A percentile compares a stretch with the other conserved stretches of the same genome.
Conservation (phyloP, 2,888 invertebrate species). For the Catonia carolina region DNA sequence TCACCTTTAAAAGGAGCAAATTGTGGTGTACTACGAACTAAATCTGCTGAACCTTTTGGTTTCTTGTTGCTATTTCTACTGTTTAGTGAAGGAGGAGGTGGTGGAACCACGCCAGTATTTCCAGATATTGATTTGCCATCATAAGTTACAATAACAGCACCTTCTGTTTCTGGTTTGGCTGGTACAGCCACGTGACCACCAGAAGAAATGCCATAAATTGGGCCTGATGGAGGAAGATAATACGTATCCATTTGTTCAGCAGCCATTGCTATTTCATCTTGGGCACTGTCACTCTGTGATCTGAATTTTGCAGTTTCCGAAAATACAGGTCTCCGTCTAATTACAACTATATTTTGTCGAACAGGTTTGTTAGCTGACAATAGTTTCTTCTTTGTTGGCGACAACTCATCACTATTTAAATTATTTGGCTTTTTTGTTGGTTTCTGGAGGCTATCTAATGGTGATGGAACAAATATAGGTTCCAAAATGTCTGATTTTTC, state of each 20-base stretch:
- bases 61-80: conserved; percentile 4
- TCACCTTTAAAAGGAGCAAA: conserved; percentile 69
- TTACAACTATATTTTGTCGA: conserved; percentile 27
- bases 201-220: conserved; percentile 14
- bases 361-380: conserved; percentile 27
- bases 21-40: conserved; percentile 60
- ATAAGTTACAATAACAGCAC: conserved; percentile 56
- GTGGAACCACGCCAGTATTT: conserved; percentile 41
- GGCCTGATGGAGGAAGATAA: conserved; percentile 60
- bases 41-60: conserved; percentile 37
- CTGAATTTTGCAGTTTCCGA: conserved; percentile 27
- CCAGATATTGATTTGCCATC: conserved; percentile 70
- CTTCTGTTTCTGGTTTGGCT: conserved; percentile 9
- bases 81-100: conserved; percentile 16
- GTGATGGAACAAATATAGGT: conserved; percentile 76
- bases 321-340: conserved; percentile 27
- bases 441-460: conserved; percentile 52
- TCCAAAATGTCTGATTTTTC: conserved; percentile 56
- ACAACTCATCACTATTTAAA: conserved; percentile 11
- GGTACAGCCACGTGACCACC: conserved; percentile 13
- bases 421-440: conserved; percentile 37
- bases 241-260: conserved; percentile 64
- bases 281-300: conserved; percentile 39
- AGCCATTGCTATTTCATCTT: conserved; percentile 59
- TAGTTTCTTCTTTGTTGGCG: conserved; percentile 27